These are phyloP conservation scores for Corythaixoides concolor DNA, from an alignment of 2,113 vertebrate species.

Conservation along the genomic window DNA sequence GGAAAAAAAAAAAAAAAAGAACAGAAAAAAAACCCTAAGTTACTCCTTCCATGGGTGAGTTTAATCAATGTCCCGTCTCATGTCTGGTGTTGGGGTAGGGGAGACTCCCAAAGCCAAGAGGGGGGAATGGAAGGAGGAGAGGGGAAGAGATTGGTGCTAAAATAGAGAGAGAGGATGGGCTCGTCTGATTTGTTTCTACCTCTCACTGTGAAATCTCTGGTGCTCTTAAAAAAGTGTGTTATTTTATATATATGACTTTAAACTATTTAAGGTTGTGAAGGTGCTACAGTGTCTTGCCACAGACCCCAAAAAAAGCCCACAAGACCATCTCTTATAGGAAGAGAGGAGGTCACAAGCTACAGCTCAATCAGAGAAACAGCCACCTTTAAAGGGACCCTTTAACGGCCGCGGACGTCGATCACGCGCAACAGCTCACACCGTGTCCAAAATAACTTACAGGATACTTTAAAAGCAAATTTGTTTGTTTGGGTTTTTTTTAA, in stretches of 20 bases:
- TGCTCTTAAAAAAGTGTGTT: constrained; percentile 75
- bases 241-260: constrained; percentile 75
- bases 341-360: neutral
- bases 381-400: constrained; percentile 69
- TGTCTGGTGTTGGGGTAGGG: neutral
- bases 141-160: constrained; percentile 62
- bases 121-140: constrained; percentile 30
- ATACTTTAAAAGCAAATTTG: neutral
- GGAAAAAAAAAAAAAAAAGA: constrained; percentile 9
- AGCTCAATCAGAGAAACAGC: constrained; percentile 15
- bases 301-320: constrained; percentile 21
- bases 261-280: constrained; percentile 83
- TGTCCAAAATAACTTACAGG: neutral
- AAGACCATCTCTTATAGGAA: constrained; percentile 22
- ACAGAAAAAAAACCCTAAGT: neutral
- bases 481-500: neutral
- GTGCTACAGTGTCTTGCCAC: constrained; percentile 77
- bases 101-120: constrained; percentile 1
- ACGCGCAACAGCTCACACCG: neutral
- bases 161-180: constrained; percentile 48
- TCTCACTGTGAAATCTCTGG: constrained; percentile 84
- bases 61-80: neutral
- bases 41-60: constrained; percentile 50
- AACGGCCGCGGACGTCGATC: neutral
- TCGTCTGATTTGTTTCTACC: constrained; percentile 76